Conservation (phyloP, 2,888 invertebrate genomes). For the Mycalesis mineus region DNA sequence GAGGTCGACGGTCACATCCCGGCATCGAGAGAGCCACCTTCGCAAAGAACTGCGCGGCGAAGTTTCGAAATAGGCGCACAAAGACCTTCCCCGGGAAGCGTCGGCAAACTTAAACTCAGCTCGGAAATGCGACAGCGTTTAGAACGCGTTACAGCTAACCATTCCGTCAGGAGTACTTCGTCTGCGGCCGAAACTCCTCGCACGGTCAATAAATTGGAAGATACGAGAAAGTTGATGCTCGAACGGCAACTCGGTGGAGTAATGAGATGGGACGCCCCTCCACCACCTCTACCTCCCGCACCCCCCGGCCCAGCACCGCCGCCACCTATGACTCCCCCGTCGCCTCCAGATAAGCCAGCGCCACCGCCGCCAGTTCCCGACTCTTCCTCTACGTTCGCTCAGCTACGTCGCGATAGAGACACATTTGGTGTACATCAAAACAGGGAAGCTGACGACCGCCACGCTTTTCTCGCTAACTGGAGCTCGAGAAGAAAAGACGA, state of each 20-base stretch:
- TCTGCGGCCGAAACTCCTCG: slow-evolving; percentile 84
- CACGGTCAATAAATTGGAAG: slow-evolving; percentile 88
- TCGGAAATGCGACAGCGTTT: slow-evolving; percentile 94
- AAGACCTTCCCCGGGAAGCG: slow-evolving; percentile 89
- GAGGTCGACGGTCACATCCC: slow-evolving; percentile 81
- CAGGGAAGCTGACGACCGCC: slow-evolving; percentile 76
- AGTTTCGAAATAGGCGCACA: slow-evolving; percentile 90
- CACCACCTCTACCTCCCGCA: slow-evolving; percentile 82
- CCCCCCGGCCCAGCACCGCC: slow-evolving; percentile 81
- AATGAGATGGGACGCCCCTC: slow-evolving; percentile 80
- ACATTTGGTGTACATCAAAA: slow-evolving; percentile 86
- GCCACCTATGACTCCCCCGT: slow-evolving; percentile 78
- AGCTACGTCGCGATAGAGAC: slow-evolving; percentile 83
- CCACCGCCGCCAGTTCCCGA: slow-evolving; percentile 79
- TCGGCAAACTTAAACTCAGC: slow-evolving; percentile 92
- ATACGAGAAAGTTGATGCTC: slow-evolving; percentile 89
- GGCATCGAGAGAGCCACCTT: slow-evolving; percentile 64
- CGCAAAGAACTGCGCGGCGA: slow-evolving; percentile 68
- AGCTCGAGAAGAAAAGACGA: slow-evolving; percentile 66
- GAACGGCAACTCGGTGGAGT: slow-evolving; percentile 89
- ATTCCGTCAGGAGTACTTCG: slow-evolving; percentile 88
- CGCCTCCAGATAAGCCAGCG: slow-evolving; percentile 75
- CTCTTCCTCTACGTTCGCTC: slow-evolving; percentile 82
- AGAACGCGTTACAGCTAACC: slow-evolving; percentile 92
- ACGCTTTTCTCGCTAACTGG: slow-evolving; percentile 73